Evolutionary conservation across 2,888 invertebrate genomes (phyloP), one percentile per base, ranked within the genome.

Genomic region (Ernsta delagoae): DNA sequence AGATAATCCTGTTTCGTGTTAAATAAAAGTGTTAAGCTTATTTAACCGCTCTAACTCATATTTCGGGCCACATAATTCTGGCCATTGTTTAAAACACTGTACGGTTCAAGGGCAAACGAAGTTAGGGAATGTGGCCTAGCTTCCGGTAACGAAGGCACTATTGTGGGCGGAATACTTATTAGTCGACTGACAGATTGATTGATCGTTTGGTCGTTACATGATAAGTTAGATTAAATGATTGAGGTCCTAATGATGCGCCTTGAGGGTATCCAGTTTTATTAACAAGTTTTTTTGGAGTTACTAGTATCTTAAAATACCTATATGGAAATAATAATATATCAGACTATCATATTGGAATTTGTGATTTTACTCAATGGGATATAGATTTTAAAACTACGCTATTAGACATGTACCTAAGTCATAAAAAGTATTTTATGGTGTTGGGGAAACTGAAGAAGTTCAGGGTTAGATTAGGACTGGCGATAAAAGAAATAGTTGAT

Each of bases 31-130:
- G 31, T 2, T 2, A 31, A 31, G 31, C 31, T 31, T 31, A 3
- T 31, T 31, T 1, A 31, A 31, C 31, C 77, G 79, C 79, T 74
- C 3, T 0, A 6, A 67, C 70, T 67, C 72, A 16, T 74, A 50
- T 65, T 72, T 78, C 76, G 57, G 3, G 63, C 68, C 77, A 73
- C 31, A 68, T 71, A 59, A 69, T 63, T 70, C 70, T 74, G 72
- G 48, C 73, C 78, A 82, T 81, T 82, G 81, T 83, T 75, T 78
- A 78, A 75, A 74, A 79, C 74, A 75, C 78, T 63, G 75, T 68
- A 65, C 80, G 82, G 86, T 89, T 91, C 92, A 91, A 92, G 90
- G 90, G 73, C 91, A 83, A 75, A 71, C 81, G 71, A 71, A 81
- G 79, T 71, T 82, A 78, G 80, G 79, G 88, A 88, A 88, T 88